Conservation (phyloP, 2,113 vertebrate species). For the Oceanites oceanicus region DNA sequence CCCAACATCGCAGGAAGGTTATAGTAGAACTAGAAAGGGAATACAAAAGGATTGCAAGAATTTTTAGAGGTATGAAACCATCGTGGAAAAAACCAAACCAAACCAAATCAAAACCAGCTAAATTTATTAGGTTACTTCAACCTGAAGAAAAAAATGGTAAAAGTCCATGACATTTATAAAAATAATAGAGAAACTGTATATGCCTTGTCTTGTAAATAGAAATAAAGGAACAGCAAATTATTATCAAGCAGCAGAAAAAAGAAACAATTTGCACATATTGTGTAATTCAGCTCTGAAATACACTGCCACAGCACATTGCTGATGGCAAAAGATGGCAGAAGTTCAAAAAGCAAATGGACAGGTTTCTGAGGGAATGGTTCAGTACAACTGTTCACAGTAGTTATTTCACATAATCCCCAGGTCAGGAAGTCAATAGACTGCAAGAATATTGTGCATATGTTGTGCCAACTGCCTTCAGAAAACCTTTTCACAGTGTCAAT, state of each 20-base stretch:
- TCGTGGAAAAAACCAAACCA: fast-evolving
- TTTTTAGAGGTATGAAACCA: neutral
- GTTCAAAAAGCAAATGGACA: neutral
- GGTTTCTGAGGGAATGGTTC: neutral
- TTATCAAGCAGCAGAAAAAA: neutral
- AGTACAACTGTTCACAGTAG: neutral
- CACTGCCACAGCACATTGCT: neutral
- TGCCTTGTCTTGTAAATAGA: neutral
- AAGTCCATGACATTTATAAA: neutral
- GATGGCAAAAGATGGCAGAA: neutral
- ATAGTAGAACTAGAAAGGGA: neutral
- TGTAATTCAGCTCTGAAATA: neutral
- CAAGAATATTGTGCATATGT: neutral
- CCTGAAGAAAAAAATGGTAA: neutral
- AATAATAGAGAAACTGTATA: neutral
- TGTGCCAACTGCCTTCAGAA: neutral
- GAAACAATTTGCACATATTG: neutral
- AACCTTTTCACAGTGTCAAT: neutral
- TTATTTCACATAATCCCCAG: neutral
- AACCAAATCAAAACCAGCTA: neutral
- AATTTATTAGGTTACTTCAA: neutral
- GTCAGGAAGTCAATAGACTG: neutral
- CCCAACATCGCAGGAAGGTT: neutral
- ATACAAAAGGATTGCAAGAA: neutral
- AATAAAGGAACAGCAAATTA: neutral